Conservation (phyloP, 2,113 vertebrate genomes). For the Cryptoleucopteryx plumbea region DNA sequence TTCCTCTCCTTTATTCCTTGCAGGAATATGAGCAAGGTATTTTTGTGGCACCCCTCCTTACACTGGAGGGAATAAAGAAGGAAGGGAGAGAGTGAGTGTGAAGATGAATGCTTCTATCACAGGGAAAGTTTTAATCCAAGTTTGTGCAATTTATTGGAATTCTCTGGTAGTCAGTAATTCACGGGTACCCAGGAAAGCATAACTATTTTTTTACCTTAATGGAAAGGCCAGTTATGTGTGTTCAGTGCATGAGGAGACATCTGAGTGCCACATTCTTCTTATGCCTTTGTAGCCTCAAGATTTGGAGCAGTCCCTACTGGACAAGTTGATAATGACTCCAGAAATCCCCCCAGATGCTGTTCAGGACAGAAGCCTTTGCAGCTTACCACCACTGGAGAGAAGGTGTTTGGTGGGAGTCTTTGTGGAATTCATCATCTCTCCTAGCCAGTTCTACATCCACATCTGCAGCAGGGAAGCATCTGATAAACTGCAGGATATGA, state of each 20-base stretch:
- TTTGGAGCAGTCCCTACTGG: slow-evolving; percentile 14
- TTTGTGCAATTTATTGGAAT: neutral
- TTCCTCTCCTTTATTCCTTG: neutral
- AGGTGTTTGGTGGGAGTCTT: slow-evolving; percentile 76
- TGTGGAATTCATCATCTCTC: slow-evolving; percentile 81
- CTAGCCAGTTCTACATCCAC: slow-evolving; percentile 85
- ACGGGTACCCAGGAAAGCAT: neutral
- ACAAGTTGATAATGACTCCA: neutral
- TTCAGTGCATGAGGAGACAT: neutral
- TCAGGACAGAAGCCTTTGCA: slow-evolving; percentile 71
- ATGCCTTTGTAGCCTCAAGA: slow-evolving; percentile 49
- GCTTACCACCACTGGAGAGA: slow-evolving; percentile 63
- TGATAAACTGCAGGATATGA: slow-evolving; percentile 82
- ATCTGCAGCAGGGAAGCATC: slow-evolving; percentile 73
- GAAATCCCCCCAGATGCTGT: slow-evolving; percentile 84
- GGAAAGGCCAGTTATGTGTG: neutral
- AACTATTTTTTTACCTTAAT: neutral
- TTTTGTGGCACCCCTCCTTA: neutral
- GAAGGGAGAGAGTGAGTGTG: neutral
- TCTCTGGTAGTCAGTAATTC: neutral
- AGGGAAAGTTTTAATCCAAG: neutral
- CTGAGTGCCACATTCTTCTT: neutral
- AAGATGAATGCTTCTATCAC: neutral
- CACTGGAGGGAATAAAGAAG: neutral
- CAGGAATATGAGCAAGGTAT: neutral